Conservation (phyloP, 92 coral and sea anemone genomes). For the Metridium senile region DNA sequence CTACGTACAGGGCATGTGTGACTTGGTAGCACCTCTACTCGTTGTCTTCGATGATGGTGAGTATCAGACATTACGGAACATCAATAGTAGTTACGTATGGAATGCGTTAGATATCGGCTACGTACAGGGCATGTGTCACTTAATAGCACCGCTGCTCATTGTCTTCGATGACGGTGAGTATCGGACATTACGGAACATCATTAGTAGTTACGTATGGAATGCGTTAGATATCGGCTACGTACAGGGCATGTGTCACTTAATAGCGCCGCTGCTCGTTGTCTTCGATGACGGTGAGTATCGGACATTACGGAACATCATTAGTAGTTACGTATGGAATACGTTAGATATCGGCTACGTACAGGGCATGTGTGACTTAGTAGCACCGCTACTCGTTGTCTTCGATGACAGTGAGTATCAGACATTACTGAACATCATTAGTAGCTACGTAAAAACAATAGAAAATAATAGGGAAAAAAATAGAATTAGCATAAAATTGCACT, state of each 20-base stretch:
- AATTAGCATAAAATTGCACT: too few relatives aligned
- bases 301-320: constrained; percentile 89
- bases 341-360: constrained; percentile 94
- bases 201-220: constrained; percentile 98
- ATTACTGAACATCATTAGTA: not conserved
- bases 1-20: constrained; percentile 99
- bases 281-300: constrained; percentile 88
- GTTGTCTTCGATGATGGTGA: constrained; percentile 94
- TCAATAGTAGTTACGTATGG: constrained; percentile 99
- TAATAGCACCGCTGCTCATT: constrained; percentile 92
- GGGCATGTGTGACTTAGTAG: constrained; percentile 99
- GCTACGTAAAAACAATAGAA: not conserved
- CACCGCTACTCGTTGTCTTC: constrained; percentile 92
- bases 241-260: constrained; percentile 99
- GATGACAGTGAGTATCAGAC: constrained; percentile 87
- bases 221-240: constrained; percentile 94
- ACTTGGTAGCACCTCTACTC: constrained; percentile 93
- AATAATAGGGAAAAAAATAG: too few relatives aligned
- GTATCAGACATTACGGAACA: constrained; percentile 81
- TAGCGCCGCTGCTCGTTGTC: constrained; percentile 92
- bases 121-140: constrained; percentile 99
- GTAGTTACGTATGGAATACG: constrained; percentile 98
- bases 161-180: constrained; percentile 92
- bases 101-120: constrained; percentile 90
- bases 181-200: constrained; percentile 83